Evolutionary conservation across 2,113 vertebrate species (phyloP), one percentile per base, ranked within the genome.

Genomic region (Corapipo altera): DNA sequence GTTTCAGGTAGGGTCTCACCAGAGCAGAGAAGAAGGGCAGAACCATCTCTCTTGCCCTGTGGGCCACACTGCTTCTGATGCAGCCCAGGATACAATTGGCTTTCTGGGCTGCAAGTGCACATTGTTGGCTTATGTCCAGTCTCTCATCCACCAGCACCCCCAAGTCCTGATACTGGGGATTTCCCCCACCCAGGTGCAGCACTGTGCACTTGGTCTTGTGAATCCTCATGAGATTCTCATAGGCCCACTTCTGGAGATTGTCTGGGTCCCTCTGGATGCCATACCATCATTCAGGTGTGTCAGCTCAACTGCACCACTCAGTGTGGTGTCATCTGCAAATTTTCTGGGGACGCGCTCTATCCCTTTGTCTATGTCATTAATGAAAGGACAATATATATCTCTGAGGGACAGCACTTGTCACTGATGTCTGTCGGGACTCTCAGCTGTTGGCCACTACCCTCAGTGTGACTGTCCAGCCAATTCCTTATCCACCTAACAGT

Each of bases 1-100:
- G 30, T 28, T 74, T 28, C 59, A n/a, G 61, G 3, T 12, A 6
- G 12, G 14, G 9, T 4, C n/a, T 66, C 49, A n/a, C 6, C 26
- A 46, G 64, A 69, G 22, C 14, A 18, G 41, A 48, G 41, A 22
- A 69, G 55, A 72, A n/a, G 19, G 43, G 7, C 59, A 65, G 28
- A 57, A 66, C 35, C 20, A 16, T 20, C 41, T 79, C 41, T 24
- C 24, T 72, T 2, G 7, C 30, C 35, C 19, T 41, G 30, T 35
- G 49, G 35, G 4, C 39, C 39, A 11, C 0, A 0, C 49, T 48
- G 41, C 57, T 64, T 16, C 64, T 41, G 20, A 3, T 64, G 41
- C 20, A 48, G 49, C 2, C 6, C 2, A 41, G 20, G n/a, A 41
- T 5, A 32, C 15, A 49, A 5, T 2, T 15, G 26, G 8, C 13